Evolutionary conservation across 1,140 invertebrate species (phyloP), one percentile per base, ranked within the genome.

Genomic region (Wiebesia pumilae): DNA sequence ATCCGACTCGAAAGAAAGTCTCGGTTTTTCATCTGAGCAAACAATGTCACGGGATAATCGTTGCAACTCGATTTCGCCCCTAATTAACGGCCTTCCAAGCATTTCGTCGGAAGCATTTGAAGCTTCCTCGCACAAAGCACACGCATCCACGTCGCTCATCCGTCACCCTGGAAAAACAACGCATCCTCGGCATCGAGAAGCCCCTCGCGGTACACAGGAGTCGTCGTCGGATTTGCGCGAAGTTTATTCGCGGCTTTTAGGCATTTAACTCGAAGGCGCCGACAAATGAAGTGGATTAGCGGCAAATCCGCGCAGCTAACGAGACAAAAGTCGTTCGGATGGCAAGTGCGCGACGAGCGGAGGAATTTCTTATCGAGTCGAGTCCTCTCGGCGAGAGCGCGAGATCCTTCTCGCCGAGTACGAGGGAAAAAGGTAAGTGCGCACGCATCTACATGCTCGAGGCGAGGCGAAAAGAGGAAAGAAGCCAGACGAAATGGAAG

Each of bases 251-350:
- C 54, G 40, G 24, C 54, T 77, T 51, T 24, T 47, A 79, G 69
- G 16, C 62, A 27, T 67, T 81, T 47, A 78, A n/a, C 84, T 73
- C 65, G 73, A 83, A 67, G 71, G 51, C 86, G 75, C 14, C 38
- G 79, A 88, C 69, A 83, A 87, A 87, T 87, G 77, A 87, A 85
- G 54, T 24, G 43, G 33, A 86, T 86, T 86, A 86, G 40, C 54
- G 35, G 73, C 58, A 47, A 67, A 71, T 47, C 77, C 43, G 47
- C 62, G 24, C n/a, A n/a, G 7, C 54, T 82, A 82, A 81, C 78
- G 69, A 69, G 85, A 86, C 47, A 78, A 67, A 78, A 82, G 79
- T 54, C 54, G 43, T 38, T 73, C 35, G 38, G 33, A 4, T 33
- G 24, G 10, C n/a, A 7, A 47, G 75, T 69, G 77, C 78, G n/a